Evolutionary conservation across 2,888 invertebrate genomes (phyloP).

Genomic region (Eristalis intricaria): DNA sequence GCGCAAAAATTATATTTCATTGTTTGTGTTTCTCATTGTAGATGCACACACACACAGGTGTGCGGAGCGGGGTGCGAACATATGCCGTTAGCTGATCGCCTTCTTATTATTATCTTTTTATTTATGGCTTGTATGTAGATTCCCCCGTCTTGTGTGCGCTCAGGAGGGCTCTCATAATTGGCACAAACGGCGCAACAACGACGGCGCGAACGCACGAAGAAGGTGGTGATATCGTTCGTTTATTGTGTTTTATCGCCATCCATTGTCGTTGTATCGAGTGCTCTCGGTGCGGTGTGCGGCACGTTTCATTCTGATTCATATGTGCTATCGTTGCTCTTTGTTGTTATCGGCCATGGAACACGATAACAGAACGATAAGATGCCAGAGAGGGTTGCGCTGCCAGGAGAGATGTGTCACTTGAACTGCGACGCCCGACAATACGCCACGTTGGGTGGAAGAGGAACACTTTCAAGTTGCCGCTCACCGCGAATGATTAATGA

Average conservation of each 20-base stretch:
- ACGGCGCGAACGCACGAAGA: neutral
- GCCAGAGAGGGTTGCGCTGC: neutral
- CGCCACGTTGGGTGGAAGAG: neutral
- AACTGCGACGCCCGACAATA: neutral
- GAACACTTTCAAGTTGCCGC: neutral
- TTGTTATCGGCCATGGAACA: neutral
- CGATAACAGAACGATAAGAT: conserved; percentile 2
- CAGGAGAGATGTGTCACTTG: neutral
- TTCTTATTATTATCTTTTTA: conserved; percentile 20
- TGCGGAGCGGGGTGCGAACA: neutral
- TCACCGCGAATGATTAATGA: neutral
- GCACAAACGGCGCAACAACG: conserved; percentile 18
- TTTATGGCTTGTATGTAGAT: neutral
- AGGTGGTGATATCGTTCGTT: neutral
- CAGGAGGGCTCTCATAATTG: conserved; percentile 26
- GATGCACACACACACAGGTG: conserved; percentile 47
- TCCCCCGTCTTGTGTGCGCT: conserved; percentile 21
- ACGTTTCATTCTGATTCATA: conserved; percentile 25
- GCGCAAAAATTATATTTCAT: conserved; percentile 52
- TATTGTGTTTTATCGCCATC: conserved; percentile 27
- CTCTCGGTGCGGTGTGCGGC: neutral
- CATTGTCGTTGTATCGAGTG: neutral
- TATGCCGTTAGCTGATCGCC: conserved; percentile 13
- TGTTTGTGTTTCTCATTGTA: conserved; percentile 42
- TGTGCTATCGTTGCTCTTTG: neutral